Conservation (phyloP, 1,140 invertebrate genomes). For the Drosophila nigrodunni region DNA sequence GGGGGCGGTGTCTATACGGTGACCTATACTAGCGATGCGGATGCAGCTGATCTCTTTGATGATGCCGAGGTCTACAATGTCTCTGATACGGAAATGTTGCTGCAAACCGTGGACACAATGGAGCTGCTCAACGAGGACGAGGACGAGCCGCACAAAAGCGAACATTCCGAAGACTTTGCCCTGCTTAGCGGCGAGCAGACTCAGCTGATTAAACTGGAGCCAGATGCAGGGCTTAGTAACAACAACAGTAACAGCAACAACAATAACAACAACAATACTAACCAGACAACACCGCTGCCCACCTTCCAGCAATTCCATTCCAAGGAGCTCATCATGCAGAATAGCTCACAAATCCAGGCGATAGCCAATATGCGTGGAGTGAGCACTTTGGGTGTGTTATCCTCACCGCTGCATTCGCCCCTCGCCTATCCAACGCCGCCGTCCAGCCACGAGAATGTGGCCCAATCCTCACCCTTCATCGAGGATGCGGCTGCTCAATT, state of each 20-base stretch:
- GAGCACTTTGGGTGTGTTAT: slow-evolving; percentile 82
- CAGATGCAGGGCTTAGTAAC: slow-evolving; percentile 32
- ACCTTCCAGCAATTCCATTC: slow-evolving; percentile 92
- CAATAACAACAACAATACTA: slow-evolving; percentile 21
- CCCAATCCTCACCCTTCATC: slow-evolving; percentile 83
- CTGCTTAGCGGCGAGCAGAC: slow-evolving; percentile 58
- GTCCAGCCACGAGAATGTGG: slow-evolving; percentile 91
- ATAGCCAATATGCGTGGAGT: slow-evolving; percentile 84
- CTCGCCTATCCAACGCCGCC: slow-evolving; percentile 92
- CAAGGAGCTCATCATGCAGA: slow-evolving; percentile 84
- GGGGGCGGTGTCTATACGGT: slow-evolving; percentile 78
- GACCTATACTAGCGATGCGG: slow-evolving; percentile 78
- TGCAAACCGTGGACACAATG: slow-evolving; percentile 88
- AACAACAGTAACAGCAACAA: slow-evolving; percentile 20
- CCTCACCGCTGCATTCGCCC: slow-evolving; percentile 89
- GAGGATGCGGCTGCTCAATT: slow-evolving; percentile 81
- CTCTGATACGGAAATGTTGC: slow-evolving; percentile 88
- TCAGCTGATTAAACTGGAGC: slow-evolving; percentile 67
- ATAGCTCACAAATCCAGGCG: slow-evolving; percentile 84
- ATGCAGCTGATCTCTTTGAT: slow-evolving; percentile 72
- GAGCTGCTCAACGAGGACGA: slow-evolving; percentile 89
- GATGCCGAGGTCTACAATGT: slow-evolving; percentile 90
- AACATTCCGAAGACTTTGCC: slow-evolving; percentile 83
- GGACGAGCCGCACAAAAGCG: slow-evolving; percentile 86
- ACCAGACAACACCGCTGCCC: slow-evolving; percentile 89